These are phyloP conservation scores for Trachops cirrhosus DNA, from an alignment of 2,797 vertebrate genomes.

Conservation along the genomic window DNA sequence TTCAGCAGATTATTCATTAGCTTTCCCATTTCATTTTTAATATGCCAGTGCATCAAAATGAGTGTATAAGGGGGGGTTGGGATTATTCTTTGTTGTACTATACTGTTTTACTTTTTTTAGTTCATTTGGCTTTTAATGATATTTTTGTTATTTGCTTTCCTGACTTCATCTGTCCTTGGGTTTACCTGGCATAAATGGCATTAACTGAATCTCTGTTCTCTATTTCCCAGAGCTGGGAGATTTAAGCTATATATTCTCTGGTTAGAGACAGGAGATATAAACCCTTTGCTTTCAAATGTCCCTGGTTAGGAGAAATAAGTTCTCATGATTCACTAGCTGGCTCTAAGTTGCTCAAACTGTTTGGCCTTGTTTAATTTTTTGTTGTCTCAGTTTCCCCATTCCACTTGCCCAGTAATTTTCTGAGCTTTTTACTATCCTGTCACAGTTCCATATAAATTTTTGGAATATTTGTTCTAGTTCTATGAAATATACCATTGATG, in stretches of 20 bases:
- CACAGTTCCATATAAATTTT: background rate
- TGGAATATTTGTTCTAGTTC: background rate
- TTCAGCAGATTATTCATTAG: background rate
- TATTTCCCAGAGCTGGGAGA: background rate
- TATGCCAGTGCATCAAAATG: background rate
- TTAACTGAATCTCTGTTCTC: background rate
- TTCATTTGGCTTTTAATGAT: background rate
- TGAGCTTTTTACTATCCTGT: background rate
- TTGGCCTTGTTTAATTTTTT: background rate
- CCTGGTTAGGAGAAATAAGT: background rate
- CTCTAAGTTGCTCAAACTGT: background rate
- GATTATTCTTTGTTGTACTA: background rate
- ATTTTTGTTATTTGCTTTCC: background rate
- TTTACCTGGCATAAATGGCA: background rate
- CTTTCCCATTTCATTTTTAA: too few species aligned
- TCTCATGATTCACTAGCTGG: background rate
- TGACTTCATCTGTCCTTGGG: background rate
- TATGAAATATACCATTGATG: background rate
- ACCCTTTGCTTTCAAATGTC: background rate
- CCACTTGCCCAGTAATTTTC: background rate
- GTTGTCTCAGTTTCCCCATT: background rate
- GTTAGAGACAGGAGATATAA: background rate
- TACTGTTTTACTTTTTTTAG: background rate
- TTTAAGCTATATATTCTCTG: background rate
- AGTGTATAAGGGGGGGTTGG: background rate